phyloP scores from a whole-genome alignment of 2,797 vertebrate species.

The Clarias pachynema region DNA sequence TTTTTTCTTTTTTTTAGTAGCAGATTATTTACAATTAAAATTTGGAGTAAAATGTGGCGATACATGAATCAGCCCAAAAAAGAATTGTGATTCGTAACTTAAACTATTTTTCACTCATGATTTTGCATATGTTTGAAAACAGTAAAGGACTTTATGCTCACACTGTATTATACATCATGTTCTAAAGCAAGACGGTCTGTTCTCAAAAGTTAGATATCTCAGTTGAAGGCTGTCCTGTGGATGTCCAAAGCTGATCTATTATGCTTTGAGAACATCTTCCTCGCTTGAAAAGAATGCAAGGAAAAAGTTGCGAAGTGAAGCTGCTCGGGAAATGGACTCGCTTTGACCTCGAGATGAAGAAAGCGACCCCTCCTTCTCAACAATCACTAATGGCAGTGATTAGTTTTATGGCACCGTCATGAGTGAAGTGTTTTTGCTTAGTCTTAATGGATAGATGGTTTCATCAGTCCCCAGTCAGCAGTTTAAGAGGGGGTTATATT shows the following conservation, averaged over 20 bases:
- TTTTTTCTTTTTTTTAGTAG: too few relatives aligned
- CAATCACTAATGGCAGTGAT: conserved; percentile 38
- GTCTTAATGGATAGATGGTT: conserved; percentile 31
- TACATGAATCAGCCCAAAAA: too few relatives aligned
- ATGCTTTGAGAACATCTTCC: background rate
- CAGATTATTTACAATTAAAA: too few relatives aligned
- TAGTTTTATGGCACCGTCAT: conserved; percentile 43
- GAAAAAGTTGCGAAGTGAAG: background rate
- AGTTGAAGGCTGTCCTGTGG: background rate
- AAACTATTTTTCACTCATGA: too few relatives aligned
- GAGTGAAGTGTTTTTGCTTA: conserved; percentile 11
- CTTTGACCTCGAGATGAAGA: conserved; percentile 27
- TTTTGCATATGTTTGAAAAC: too few relatives aligned
- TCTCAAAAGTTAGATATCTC: background rate
- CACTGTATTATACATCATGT: too few relatives aligned
- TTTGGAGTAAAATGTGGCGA: too few relatives aligned
- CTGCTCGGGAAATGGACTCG: background rate
- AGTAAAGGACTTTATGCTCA: too few relatives aligned
- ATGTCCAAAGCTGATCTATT: background rate
- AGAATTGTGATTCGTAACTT: too few relatives aligned
- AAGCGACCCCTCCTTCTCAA: background rate
- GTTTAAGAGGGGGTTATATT: background rate
- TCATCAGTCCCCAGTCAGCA: conserved; percentile 20
- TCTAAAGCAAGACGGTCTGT: background rate
- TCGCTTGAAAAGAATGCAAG: background rate